Conservation (phyloP, 2,797 vertebrate genomes). For the Australoheros facetus region DNA sequence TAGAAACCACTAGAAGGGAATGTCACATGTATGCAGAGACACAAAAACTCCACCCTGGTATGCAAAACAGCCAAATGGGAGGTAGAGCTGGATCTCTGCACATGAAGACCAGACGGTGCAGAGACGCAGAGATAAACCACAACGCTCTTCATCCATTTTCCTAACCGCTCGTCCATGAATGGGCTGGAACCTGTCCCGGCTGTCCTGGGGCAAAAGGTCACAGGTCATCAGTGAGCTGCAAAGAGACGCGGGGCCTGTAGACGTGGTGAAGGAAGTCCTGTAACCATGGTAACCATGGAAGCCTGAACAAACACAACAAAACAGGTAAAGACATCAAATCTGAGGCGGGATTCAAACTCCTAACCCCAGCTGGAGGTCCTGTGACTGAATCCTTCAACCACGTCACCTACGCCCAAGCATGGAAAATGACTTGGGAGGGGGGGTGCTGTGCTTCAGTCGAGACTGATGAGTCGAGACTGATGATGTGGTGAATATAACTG, state of each 20-base stretch:
- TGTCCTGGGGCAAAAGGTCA: not conserved
- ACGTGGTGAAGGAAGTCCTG: not conserved
- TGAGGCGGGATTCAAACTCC: no score
- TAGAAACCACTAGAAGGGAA: not conserved
- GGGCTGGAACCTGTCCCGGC: rapidly evolving
- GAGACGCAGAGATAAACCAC: not conserved
- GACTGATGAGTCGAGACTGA: no score
- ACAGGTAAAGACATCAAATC: no score
- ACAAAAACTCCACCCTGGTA: not conserved
- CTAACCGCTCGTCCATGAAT: not conserved
- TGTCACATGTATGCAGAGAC: rapidly evolving
- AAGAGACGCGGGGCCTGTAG: not conserved
- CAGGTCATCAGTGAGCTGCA: not conserved
- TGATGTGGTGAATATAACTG: no score
- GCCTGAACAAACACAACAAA: no score
- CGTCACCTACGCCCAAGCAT: no score
- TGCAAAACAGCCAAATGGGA: rapidly evolving
- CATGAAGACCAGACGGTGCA: no score
- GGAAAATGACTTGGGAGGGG: no score
- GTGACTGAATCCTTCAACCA: no score
- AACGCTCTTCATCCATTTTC: no score
- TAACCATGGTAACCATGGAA: not conserved
- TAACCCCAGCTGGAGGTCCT: no score
- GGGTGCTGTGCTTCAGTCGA: no score
- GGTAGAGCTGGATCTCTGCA: not conserved